Base-by-base conservation (phyloP, 2,113 vertebrate genomes). In the Serilophus lunatus region DNA sequence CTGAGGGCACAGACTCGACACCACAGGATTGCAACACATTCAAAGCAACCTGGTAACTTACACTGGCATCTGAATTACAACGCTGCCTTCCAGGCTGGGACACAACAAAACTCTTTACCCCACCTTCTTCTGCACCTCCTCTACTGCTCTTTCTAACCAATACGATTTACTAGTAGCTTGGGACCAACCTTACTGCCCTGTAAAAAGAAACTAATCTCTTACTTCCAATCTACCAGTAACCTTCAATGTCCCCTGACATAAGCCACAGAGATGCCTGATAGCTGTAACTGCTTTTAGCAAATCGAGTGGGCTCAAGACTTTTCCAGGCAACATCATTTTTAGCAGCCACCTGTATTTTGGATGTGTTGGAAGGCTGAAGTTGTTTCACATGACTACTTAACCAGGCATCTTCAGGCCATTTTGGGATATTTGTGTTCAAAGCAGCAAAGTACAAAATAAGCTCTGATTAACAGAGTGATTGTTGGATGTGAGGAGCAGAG, bases 391-490 rank as follows among this genome's bases (percentile, higher is more conserved):
- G 54, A 87, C 90, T 92, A 74, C 68, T 92, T 75, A 94, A 65
- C 63, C 45, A 12, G 2, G 8, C 51, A 63, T 86, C 82, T 90
- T 95, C 4, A 3, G 75, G 24, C 45, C 59, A 40, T 88, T 94
- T 92, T 38, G 20, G 40, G 50, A 65, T 90, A 82, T 86, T 96
- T 90, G 71, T 35, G 75, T 83, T 92, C 79, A 42, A 92, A 90
- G 81, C 44, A 79, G 56, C 28, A 57, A 90, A 82, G 71, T 68
- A 76, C 45, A 88, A 93, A 96, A 94, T 87, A 76, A 88, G 53
- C 88, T 82, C 90, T 86, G 78, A 94, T 93, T 94, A 91, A 82
- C 38, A 57, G 5, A 10, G 77, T 75, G 86, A 92, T 88, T 90
- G 66, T 54, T 82, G 56, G 44, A 80, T 76, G 8, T 6, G 10